Base-by-base conservation (phyloP, 1,140 invertebrate species). In the Gryllus bimaculatus region DNA sequence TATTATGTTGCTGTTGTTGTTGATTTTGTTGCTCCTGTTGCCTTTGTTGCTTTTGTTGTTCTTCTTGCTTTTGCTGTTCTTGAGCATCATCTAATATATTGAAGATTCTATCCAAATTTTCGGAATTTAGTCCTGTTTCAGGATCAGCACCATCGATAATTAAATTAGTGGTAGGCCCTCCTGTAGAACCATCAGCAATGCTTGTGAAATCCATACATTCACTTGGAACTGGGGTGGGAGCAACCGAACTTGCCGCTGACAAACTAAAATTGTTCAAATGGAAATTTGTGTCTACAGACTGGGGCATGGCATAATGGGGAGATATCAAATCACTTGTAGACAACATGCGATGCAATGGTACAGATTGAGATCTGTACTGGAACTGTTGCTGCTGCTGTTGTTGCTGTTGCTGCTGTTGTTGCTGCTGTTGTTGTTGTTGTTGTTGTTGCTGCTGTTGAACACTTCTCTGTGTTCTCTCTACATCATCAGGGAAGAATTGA, bases 281-380 rank as follows among this genome's bases (percentile, higher is more conserved):
- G 81, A 86, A 85, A 76, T 80, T 81, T 49, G 85, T 82, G 8
- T 83, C 81, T 6, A 83, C 54, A 15, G 82, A 83, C 54, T 85
- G 81, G 84, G 80, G 87, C 87, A 82, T 87, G 86, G 80, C 88
- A 88, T 81, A 87, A 20, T 83, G 82, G 8, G 85, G 85, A 8
- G 86, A 87, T 79, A 86, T 83, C 8, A 86, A 79, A 18, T 84
- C 82, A 0, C 82, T 85, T 85, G 13, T 73, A 26, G 77, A 78
- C 48, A 87, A 85, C 90, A 91, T 91, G 78, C 90, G 88, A 82
- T 91, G 90, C n/a, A 93, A 84, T 0, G 93, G 93, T 39, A 93
- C 93, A 0, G 92, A 94, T 82, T 93, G 92, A 7, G 92, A 93
- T 74, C 93, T 87, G 81, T 89, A 90, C 6, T 87, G 83, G 8